Evolutionary conservation across 1,140 invertebrate species (phyloP), one percentile per base, ranked within the genome.

Genomic region (Calosoma granatense): DNA sequence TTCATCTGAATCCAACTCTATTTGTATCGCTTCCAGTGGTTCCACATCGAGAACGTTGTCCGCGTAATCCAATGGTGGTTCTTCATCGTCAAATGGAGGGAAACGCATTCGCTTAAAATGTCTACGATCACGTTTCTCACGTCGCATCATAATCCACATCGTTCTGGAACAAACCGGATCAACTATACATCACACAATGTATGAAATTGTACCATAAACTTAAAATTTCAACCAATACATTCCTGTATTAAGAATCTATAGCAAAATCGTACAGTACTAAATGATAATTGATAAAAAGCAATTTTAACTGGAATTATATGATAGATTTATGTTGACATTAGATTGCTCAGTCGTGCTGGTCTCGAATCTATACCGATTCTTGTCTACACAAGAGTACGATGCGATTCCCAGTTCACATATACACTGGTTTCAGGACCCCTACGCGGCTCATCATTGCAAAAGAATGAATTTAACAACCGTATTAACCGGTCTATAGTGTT

Each of bases 121-220:
- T 30, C 97, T 82, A 70, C 97, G 85, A 81, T 99, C 97, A 60
- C 97, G 76, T 73, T 99, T 99, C 69, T 99, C 97, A 62, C 97
- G 81, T 64, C 97, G 79, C 96, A 99, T 99, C 94, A 99, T 99
- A 61, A 99, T 98, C 97, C 97, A 99, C 96, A 99, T 99, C 2
- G 97, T 96, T 51, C 90, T 90, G 15, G 3, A 61, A 47, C 69
- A 70, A 62, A 53, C 39, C 39, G n/a, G n/a, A n/a, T n/a, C n/a
- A n/a, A n/a, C n/a, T n/a, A 63, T 54, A 47, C 51, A 30, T 22
- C 19, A 0, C 36, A 57, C 9, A 54, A 14, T 15, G 53, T 17
- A 0, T 21, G 26, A 22, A 22, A 22, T 1, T 57, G 21, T 1
- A 22, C 23, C 20, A 17, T 21, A 57, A n/a, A n/a, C n/a, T n/a